Conservation (phyloP, 2,888 invertebrate genomes). For the Entomobrya multifasciata region DNA sequence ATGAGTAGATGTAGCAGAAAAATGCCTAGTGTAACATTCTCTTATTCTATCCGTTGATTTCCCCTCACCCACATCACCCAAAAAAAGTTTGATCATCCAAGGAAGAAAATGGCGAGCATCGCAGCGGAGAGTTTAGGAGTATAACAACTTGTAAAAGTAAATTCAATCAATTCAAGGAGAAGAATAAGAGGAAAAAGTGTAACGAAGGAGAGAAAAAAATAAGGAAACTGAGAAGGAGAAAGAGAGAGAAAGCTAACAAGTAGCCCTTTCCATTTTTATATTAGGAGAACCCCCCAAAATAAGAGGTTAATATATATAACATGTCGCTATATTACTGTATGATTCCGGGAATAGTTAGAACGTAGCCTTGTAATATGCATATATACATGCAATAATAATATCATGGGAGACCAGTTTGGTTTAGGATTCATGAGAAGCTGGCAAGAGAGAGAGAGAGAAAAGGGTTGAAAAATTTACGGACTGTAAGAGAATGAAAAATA, state of each 20-base stretch:
- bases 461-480: slow-evolving; percentile 33
- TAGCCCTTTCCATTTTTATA: slow-evolving; percentile 13
- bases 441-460: too few species aligned
- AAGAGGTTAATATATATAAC: too few species aligned
- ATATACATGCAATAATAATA: neutral
- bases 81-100: neutral
- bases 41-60: too few species aligned
- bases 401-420: neutral
- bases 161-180: neutral
- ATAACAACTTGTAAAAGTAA: neutral
- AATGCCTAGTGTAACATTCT: too few species aligned
- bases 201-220: neutral
- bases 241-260: slow-evolving; percentile 26
- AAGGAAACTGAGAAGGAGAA: neutral
- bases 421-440: neutral
- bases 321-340: too few species aligned
- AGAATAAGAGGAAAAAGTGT: neutral
- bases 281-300: neutral
- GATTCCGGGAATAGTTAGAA: slow-evolving; percentile 1
- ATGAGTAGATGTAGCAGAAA: too few species aligned
- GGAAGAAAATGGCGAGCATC: neutral
- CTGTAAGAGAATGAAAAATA: neutral
- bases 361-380: neutral
- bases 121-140: too few species aligned
- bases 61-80: neutral